These are phyloP conservation scores for Zaprionus taronus DNA, from an alignment of 1,140 invertebrate genomes.

Conservation along the genomic window DNA sequence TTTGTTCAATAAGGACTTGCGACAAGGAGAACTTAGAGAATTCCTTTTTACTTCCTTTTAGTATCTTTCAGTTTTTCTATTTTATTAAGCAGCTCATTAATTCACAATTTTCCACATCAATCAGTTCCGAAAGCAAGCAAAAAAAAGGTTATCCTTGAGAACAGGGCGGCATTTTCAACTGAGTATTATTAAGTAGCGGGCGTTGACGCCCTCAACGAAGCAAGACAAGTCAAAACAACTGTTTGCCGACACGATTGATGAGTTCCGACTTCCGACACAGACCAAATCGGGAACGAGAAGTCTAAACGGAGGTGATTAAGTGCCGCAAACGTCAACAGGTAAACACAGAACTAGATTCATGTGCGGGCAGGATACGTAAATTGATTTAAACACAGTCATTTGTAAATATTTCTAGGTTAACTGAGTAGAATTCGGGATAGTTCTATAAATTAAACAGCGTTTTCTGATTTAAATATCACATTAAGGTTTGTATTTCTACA, in stretches of 20 bases:
- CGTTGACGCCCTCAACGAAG: slow-evolving; percentile 49
- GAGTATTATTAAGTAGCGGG: slow-evolving; percentile 44
- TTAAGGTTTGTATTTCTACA: slow-evolving; percentile 64
- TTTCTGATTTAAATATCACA: slow-evolving; percentile 68
- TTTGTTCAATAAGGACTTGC: too few relatives aligned
- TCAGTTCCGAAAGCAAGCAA: slow-evolving; percentile 11
- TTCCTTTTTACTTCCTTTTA: too few relatives aligned
- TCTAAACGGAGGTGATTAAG: slow-evolving; percentile 69
- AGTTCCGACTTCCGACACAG: slow-evolving; percentile 78
- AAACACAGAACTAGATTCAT: slow-evolving; percentile 54
- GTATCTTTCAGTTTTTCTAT: background rate
- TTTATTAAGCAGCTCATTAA: slow-evolving; percentile 27
- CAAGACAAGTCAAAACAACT: slow-evolving; percentile 61
- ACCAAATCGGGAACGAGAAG: slow-evolving; percentile 6
- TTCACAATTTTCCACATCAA: slow-evolving; percentile 35
- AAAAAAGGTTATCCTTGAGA: slow-evolving; percentile 45
- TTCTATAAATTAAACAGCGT: slow-evolving; percentile 2
- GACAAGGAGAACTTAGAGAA: too few relatives aligned
- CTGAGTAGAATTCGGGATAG: too few relatives aligned
- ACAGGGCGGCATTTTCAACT: slow-evolving; percentile 23
- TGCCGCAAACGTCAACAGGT: slow-evolving; percentile 72
- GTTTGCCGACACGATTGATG: slow-evolving; percentile 69
- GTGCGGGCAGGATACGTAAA: slow-evolving; percentile 41
- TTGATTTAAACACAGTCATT: slow-evolving; percentile 74
- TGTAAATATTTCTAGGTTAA: slow-evolving; percentile 13